Base-by-base conservation (phyloP, 1,140 invertebrate genomes). In the Drosophila jambulina region DNA sequence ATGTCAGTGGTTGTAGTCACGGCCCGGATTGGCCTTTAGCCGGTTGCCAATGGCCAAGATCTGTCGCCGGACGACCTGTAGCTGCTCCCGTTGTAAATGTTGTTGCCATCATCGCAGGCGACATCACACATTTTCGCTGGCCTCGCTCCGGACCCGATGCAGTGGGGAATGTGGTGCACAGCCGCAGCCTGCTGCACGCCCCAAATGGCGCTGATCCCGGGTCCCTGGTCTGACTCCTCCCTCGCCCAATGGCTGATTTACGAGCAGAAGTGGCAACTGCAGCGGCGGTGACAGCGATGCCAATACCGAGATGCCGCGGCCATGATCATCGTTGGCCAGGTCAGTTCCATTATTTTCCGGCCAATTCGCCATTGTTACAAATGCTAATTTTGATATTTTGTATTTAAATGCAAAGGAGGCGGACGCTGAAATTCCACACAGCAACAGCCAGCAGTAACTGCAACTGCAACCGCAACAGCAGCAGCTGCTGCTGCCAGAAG, bases 321-420 rank as follows among this genome's bases (percentile, higher is more conserved):
- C 85, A 84, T 84, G 83, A 87, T 88, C 82, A 59, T 78, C 53
- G 85, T 62, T 65, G 67, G 85, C 80, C 86, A 86, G 85, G 85
- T 88, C 85, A 90, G 85, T 82, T 77, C 85, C 82, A 90, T 90
- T 90, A 91, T 86, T 91, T 91, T 88, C 64, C 49, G 64, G 82
- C 86, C 86, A 90, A 91, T 90, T 91, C 85, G 86, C 85, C 82
- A 90, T 90, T 90, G 85, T 90, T 90, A 91, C 86, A 91, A 90
- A 90, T 90, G 85, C 85, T 90, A 90, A 90, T 90, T 90, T 90
- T 90, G 78, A 91, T 86, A 90, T 88, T 88, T 85, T 90, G 80
- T 85, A 88, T 88, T 88, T 88, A 85, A 88, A 88, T 88, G 86
- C 70, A 88, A 64, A 61, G 57, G 45, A 65, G 61, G 71, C 67